Base-by-base conservation (phyloP, 2,113 vertebrate genomes). In the Antennarius striatus region DNA sequence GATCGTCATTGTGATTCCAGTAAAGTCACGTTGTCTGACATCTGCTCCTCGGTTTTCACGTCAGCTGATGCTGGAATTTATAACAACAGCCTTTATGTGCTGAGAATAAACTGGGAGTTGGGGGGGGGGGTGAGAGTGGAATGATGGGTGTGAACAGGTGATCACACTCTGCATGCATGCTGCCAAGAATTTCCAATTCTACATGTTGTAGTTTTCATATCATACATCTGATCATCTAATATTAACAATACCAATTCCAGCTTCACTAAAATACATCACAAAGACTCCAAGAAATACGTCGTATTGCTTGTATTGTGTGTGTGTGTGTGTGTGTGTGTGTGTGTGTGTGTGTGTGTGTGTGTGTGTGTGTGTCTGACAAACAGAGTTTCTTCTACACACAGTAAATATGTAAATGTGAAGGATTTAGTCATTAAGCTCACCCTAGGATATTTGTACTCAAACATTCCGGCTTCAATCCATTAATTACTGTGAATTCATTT, bases 31-130 rank as follows among this genome's bases (percentile, higher is more conserved):
- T 28, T 47, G 67, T 54, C 17, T 76, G 47, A 53, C 43, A 36
- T 55, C 32, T 68, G 49, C 46, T 62, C 8, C 40, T 56, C 17
- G 39, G 54, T 62, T 74, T 75, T 22, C 54, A 74, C 13, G 61
- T 63, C 75, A 80, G 66, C 74, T 77, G 79, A 86, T 64, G 15
- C 16, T 49, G 71, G 54, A 80, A 86, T 86, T 72, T 77, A 56
- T 36, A 77, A 83, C 66, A 78, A 73, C 68, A 68, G 74, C 63
- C 67, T 76, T 78, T 77, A 73, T 73, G 62, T 1, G 50, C 68
- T 65, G 32, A 70, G 56, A 84, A 84, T 77, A 89, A 66, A 80
- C 8, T 13, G 12, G 42, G 58, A 51, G 17, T 56, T 52, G 43
- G 10, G 42, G 61, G 30, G 67, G 48, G 13, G 40, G 22, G 9